Conservation (phyloP, 2,888 invertebrate genomes). For the Drosophila mayaguana region DNA sequence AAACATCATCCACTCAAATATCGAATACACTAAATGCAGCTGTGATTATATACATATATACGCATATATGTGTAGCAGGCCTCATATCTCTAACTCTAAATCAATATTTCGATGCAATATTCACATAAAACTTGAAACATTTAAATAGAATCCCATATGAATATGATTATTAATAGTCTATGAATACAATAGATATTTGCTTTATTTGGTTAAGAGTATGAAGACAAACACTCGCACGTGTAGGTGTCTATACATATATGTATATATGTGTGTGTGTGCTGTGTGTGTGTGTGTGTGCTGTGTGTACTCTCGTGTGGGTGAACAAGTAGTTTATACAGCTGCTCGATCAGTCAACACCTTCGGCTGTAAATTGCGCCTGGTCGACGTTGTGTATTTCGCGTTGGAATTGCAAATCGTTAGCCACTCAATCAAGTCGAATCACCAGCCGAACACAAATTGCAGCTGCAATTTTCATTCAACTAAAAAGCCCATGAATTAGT, state of each 20-base stretch:
- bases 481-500: constrained; percentile 7
- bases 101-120: background rate
- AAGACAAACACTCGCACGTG: background rate
- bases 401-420: constrained; percentile 19
- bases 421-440: constrained; percentile 47
- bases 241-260: background rate
- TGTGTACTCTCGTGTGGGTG: constrained; percentile 27
- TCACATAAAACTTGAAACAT: too few relatives aligned
- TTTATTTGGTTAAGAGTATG: background rate
- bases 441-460: constrained; percentile 6
- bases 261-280: background rate
- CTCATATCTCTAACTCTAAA: background rate
- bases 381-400: constrained; percentile 4
- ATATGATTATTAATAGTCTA: background rate
- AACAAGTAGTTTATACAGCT: constrained; percentile 70
- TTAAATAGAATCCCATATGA: background rate
- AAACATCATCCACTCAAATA: background rate
- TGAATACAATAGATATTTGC: background rate
- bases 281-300: background rate
- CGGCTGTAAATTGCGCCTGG: constrained; percentile 10
- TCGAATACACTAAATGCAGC: background rate
- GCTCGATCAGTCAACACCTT: constrained; percentile 58
- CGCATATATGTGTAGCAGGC: background rate
- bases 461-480: constrained; percentile 30
- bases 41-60: too few relatives aligned